phyloP scores from a whole-genome alignment of 2,797 vertebrate genomes.

The Cossypha niveicapilla region DNA sequence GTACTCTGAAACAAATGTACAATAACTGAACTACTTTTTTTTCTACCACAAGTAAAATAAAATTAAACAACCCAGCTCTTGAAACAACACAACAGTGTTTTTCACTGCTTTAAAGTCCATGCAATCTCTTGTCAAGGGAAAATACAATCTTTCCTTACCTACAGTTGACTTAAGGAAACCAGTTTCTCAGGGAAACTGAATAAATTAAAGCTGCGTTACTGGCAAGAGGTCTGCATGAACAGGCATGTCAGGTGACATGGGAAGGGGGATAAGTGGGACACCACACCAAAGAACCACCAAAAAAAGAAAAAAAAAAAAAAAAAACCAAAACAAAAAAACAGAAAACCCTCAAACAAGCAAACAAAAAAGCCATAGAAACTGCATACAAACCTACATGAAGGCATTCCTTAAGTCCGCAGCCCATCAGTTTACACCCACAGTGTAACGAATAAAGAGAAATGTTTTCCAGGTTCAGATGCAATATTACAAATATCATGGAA shows the following conservation, averaged over 20 bases:
- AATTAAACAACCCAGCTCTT: neutral
- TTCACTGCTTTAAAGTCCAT: too few relatives aligned
- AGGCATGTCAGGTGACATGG: neutral
- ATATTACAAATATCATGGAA: neutral
- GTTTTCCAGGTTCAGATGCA: neutral
- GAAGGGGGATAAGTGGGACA: neutral
- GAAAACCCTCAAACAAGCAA: neutral
- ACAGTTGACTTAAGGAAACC: neutral
- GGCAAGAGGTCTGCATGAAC: neutral
- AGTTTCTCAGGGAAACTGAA: slow-evolving; percentile 14
- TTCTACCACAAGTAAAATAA: neutral
- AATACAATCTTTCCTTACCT: neutral
- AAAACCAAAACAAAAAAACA: too few relatives aligned
- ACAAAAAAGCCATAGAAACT: neutral
- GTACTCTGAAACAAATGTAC: neutral
- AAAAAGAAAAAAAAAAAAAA: fast-evolving
- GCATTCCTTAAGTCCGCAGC: neutral
- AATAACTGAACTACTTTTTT: neutral
- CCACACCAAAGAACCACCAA: neutral
- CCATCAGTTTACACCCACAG: neutral
- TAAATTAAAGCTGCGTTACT: neutral
- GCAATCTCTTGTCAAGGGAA: too few relatives aligned
- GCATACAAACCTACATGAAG: neutral
- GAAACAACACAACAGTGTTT: too few relatives aligned
- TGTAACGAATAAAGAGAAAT: neutral